Percentiles rank a stretch among this genome's conserved stretches.
Conservation (phyloP, 2,797 vertebrate species). For the Rhinichthys osculus region DNA sequence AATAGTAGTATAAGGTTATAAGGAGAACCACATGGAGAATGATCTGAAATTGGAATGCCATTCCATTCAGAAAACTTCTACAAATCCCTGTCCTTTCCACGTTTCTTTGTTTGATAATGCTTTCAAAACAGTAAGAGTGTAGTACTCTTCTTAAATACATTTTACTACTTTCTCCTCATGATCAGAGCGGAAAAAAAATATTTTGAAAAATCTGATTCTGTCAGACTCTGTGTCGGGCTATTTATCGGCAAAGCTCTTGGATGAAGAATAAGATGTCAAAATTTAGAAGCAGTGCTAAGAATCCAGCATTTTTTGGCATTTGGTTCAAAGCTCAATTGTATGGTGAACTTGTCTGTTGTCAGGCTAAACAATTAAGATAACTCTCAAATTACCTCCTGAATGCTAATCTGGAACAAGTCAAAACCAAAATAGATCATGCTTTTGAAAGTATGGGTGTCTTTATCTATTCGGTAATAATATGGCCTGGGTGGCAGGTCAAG, state of each 20-base stretch:
- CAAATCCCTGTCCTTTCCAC: neutral
- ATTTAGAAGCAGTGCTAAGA: neutral
- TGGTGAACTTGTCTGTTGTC: slow-evolving; percentile 3
- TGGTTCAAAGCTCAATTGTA: slow-evolving; percentile 16
- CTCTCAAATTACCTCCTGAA: slow-evolving; percentile 20
- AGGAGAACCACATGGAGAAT: neutral
- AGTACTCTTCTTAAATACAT: neutral
- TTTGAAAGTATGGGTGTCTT: slow-evolving; percentile 18
- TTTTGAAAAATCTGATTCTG: neutral
- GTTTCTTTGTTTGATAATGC: neutral
- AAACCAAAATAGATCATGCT: slow-evolving; percentile 29
- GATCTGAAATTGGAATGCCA: neutral
- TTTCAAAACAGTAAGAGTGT: neutral
- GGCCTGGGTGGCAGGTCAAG: slow-evolving; percentile 58
- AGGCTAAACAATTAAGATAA: slow-evolving; percentile 11
- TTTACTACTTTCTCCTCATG: neutral
- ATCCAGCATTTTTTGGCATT: neutral
- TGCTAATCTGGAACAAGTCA: slow-evolving; percentile 1
- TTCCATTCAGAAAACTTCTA: slow-evolving; percentile 7
- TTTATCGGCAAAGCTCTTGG: neutral
- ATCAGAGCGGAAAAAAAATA: neutral
- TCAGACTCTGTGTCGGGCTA: neutral
- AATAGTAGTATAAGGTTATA: neutral
- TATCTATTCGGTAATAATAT: slow-evolving; percentile 50
- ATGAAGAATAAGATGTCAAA: neutral